Evolutionary conservation across 2,888 invertebrate genomes (phyloP), one percentile per base, ranked within the genome.

Genomic region (Anarsia innoxiella): DNA sequence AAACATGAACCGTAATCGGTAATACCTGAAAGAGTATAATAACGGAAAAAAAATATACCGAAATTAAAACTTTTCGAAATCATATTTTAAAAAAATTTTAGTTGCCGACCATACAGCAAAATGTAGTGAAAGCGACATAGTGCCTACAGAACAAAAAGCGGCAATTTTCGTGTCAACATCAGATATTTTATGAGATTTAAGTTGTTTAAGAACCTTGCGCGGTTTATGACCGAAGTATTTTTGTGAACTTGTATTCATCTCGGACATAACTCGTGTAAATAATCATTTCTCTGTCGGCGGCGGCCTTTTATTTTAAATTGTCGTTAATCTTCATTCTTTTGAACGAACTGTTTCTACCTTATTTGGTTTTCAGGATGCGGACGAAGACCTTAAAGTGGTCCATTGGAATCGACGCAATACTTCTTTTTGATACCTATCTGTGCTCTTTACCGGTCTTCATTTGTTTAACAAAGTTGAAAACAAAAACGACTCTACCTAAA

Each of bases 81-180:
- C n/a, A n/a, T n/a, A n/a, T n/a, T n/a, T n/a, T n/a, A n/a, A n/a
- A n/a, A n/a, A n/a, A n/a, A n/a, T n/a, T n/a, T n/a, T n/a, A n/a
- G n/a, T n/a, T n/a, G n/a, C n/a, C n/a, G n/a, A n/a, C n/a, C n/a
- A n/a, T n/a, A n/a, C n/a, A n/a, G n/a, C n/a, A 51, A 54, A 48
- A 43, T 37, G 42, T 48, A 72, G 76, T 72, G 76, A 77, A 77
- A 75, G 76, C 67, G 57, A 6, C 19, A 19, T 25, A 25, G 25
- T 19, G 6, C 6, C n/a, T 19, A 53, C 42, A 47, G 51, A 51
- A 58, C 54, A 53, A 58, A 57, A 59, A 56, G 56, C 55, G 60
- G 53, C 46, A 51, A 58, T 57, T 58, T 58, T 60, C 48, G 48
- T 48, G 50, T 58, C 56, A 46, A 49, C 51, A 56, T 59, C 59